Evolutionary conservation across 2,888 invertebrate genomes (phyloP).

Genomic region (Chloroclysta siterata): DNA sequence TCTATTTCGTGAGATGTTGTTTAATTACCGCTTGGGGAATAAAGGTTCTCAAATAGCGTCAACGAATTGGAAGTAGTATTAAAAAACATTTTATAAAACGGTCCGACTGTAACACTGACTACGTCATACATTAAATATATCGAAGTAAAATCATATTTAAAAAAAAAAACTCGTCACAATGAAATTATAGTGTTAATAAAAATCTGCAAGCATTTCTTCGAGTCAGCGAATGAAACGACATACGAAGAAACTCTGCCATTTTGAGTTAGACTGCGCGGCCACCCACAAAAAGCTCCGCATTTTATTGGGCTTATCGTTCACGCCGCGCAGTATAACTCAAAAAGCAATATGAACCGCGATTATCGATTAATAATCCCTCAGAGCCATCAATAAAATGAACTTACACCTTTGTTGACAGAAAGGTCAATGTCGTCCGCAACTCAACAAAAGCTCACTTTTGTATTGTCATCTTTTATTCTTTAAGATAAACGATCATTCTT

Average conservation of each 20-base stretch:
- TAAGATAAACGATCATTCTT: slow-evolving; percentile 43
- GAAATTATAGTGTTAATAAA: slow-evolving; percentile 17
- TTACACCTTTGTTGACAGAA: slow-evolving; percentile 40
- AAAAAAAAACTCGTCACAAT: slow-evolving; percentile 3
- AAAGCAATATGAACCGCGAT: background rate
- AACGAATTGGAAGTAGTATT: no score
- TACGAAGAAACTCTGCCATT: background rate
- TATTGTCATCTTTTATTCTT: slow-evolving; percentile 39
- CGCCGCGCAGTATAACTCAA: background rate
- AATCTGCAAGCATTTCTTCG: slow-evolving; percentile 27
- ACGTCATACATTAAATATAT: no score
- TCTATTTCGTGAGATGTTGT: no score
- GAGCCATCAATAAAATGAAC: slow-evolving; percentile 30
- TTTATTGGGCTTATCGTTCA: background rate
- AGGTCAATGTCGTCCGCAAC: slow-evolving; percentile 43
- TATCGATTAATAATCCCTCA: background rate
- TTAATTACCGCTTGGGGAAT: no score
- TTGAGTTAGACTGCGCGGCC: background rate
- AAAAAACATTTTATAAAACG: no score
- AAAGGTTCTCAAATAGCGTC: no score
- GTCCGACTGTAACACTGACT: no score
- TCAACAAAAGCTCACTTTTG: slow-evolving; percentile 41
- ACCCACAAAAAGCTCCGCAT: background rate
- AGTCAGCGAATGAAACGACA: background rate
- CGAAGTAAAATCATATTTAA: no score